Evolutionary conservation across 1,140 invertebrate genomes (phyloP).

Genomic region (Calliphora vicina): DNA sequence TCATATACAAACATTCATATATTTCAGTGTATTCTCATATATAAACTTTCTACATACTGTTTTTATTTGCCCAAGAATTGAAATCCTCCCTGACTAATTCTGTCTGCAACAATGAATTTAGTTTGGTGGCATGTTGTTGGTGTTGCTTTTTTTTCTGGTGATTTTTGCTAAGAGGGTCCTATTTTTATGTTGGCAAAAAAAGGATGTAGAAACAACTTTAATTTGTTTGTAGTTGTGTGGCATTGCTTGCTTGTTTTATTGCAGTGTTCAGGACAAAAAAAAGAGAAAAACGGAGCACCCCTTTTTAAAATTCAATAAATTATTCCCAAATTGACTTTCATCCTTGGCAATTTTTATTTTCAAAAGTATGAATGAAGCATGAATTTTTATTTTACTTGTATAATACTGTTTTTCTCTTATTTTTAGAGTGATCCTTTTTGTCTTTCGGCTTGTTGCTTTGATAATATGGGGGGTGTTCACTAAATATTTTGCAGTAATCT

Average conservation of each 20-base stretch:
- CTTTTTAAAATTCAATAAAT: slow-evolving; percentile 45
- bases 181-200: not conserved
- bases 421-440: not conserved
- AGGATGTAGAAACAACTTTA: not conserved
- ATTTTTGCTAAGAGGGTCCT: not conserved
- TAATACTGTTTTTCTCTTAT: not conserved
- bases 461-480: no score
- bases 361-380: slow-evolving; percentile 32
- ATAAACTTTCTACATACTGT: no score
- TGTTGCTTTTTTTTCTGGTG: not conserved
- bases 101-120: not conserved
- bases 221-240: not conserved
- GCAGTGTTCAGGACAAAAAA: not conserved
- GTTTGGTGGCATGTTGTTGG: not conserved
- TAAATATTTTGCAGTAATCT: no score
- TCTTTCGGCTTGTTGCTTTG: not conserved
- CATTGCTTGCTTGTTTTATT: not conserved
- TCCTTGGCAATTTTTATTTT: slow-evolving; percentile 38
- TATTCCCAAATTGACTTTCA: slow-evolving; percentile 43
- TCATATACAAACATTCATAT: no score
- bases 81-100: slow-evolving; percentile 4
- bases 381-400: slow-evolving; percentile 12
- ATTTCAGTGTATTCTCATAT: no score
- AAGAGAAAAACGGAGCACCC: slow-evolving; percentile 26
- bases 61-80: not conserved